A percentile compares a stretch with the other conserved stretches of the same genome.
phyloP scores from a whole-genome alignment of 2,113 vertebrate genomes.

The Vulpes vulpes region DNA sequence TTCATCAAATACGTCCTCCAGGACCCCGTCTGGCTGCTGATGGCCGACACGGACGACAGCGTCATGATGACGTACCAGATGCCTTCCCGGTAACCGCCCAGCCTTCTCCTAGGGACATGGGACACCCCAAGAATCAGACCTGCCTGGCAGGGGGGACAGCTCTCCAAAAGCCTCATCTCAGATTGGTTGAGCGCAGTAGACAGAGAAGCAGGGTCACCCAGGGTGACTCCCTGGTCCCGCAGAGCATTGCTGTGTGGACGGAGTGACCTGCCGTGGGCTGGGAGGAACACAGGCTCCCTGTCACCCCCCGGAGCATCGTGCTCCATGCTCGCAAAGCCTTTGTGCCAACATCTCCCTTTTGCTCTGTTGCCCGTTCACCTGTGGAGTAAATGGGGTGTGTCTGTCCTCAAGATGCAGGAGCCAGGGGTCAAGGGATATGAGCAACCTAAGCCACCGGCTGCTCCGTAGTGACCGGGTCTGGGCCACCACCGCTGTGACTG shows the following conservation, averaged over 20 bases:
- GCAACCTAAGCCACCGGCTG: not conserved
- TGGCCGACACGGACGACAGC: constrained; percentile 92
- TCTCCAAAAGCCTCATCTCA: not conserved
- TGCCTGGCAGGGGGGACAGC: not conserved
- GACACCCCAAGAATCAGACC: not conserved
- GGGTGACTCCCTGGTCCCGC: fast-evolving
- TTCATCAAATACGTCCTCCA: constrained; percentile 92
- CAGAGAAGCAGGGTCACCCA: not conserved
- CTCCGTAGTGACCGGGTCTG: not conserved
- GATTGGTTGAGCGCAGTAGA: fast-evolving
- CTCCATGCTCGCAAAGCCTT: fast-evolving
- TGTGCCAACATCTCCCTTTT: fast-evolving
- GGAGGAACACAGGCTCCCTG: fast-evolving
- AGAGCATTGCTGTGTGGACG: too few species aligned
- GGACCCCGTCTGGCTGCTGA: constrained; percentile 94
- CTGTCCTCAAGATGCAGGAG: not conserved
- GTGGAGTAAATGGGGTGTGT: not conserved
- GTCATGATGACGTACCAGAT: constrained; percentile 98
- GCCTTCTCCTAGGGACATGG: fast-evolving
- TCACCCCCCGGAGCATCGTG: fast-evolving
- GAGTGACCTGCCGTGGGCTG: fast-evolving
- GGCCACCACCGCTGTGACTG: too few species aligned
- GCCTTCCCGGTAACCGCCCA: constrained; percentile 90
- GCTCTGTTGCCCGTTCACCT: not conserved
- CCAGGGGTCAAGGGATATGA: not conserved